A percentile compares a stretch with the other conserved stretches of the same genome.
Evolutionary conservation across 2,113 vertebrate genomes (phyloP).

Genomic region (Peucedramus taeniatus): DNA sequence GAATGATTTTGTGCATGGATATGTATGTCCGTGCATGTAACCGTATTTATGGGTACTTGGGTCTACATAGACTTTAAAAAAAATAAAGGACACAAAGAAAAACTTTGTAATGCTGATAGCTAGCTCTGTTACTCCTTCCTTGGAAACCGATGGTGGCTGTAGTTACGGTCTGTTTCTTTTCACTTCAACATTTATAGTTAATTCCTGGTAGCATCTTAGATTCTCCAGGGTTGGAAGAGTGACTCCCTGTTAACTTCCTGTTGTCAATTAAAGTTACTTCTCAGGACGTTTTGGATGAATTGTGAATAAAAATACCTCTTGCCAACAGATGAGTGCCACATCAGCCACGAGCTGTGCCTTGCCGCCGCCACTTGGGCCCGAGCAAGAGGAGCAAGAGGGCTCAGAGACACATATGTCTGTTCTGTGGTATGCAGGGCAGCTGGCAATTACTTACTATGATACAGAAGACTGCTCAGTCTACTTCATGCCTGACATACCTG

Average conservation of each 20-base stretch:
- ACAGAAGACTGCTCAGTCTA: conserved; percentile 82
- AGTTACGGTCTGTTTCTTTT: background rate
- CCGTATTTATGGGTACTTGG: background rate
- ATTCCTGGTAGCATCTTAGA: background rate
- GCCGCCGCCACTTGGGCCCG: rapidly evolving
- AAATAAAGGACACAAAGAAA: background rate
- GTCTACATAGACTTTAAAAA: background rate
- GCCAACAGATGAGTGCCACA: conserved; percentile 26
- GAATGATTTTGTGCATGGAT: background rate
- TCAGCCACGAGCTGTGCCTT: background rate
- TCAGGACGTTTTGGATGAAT: background rate
- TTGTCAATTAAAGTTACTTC: background rate
- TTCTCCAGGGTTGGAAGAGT: background rate
- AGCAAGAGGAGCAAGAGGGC: conserved; percentile 34
- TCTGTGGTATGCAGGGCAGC: conserved; percentile 77
- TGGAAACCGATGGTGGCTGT: background rate
- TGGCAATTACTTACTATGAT: conserved; percentile 89
- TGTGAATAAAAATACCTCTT: background rate
- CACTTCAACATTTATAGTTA: background rate
- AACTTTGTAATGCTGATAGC: background rate
- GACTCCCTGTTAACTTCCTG: background rate
- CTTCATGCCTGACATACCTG: conserved; percentile 85
- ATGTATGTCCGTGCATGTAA: rapidly evolving
- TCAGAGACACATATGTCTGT: conserved; percentile 82
- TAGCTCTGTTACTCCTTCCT: background rate